Percentiles rank a stretch among this genome's conserved stretches.
These are phyloP conservation scores for Megalonaias nervosa DNA, from an alignment of 1,140 invertebrate genomes.

Conservation along the genomic window DNA sequence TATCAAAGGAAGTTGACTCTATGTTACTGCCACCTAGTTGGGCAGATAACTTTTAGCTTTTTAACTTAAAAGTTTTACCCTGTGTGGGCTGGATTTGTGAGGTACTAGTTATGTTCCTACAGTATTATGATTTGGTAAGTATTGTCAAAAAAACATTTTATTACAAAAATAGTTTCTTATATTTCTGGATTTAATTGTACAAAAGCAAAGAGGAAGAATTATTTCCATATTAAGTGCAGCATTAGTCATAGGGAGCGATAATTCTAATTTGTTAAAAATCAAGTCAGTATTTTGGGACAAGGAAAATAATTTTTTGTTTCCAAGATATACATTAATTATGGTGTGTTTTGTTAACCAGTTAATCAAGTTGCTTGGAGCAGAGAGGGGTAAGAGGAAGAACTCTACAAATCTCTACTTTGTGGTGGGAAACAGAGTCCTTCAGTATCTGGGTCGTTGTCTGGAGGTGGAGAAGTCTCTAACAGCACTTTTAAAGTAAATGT, in stretches of 20 bases:
- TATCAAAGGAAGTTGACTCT: too few relatives aligned
- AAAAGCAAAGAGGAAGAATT: too few relatives aligned
- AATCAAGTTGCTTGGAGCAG: constrained; percentile 81
- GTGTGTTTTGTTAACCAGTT: constrained; percentile 56
- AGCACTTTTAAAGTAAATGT: constrained; percentile 77
- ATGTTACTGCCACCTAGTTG: too few relatives aligned
- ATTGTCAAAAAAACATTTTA: too few relatives aligned
- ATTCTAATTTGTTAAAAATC: background rate
- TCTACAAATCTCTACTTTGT: constrained; percentile 83
- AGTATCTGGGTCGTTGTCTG: constrained; percentile 76
- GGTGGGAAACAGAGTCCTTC: constrained; percentile 79
- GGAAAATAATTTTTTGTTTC: background rate
- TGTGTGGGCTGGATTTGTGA: too few relatives aligned
- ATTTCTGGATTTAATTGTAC: too few relatives aligned
- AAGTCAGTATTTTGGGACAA: background rate
- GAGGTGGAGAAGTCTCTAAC: constrained; percentile 80
- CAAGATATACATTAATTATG: background rate
- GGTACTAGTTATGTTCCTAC: too few relatives aligned
- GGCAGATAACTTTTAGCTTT: too few relatives aligned
- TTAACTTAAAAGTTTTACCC: too few relatives aligned
- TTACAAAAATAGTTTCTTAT: too few relatives aligned
- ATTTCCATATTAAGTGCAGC: background rate
- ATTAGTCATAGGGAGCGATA: background rate
- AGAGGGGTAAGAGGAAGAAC: constrained; percentile 81
- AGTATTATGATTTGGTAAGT: too few relatives aligned